Evolutionary conservation across 2,113 vertebrate species (phyloP), one percentile per base, ranked within the genome.

Genomic region (Albula goreensis): DNA sequence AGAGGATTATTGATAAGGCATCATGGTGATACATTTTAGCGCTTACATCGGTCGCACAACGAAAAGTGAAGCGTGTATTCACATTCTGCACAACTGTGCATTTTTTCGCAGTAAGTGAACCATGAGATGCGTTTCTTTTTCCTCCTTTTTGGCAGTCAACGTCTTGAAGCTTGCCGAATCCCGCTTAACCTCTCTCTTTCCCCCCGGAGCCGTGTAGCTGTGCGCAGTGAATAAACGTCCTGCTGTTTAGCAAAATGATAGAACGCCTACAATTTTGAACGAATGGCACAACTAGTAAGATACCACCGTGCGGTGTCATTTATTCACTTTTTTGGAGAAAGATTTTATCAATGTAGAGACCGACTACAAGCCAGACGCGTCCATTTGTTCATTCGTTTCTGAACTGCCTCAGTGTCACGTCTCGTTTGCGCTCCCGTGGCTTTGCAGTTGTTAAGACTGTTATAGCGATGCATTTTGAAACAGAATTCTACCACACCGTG

Each of bases 1-100:
- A n/a, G 83, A 84, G 0, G 17, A 66, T 66, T 66, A 66, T 66
- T 7, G 17, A 19, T 22, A 56, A 2, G 6, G 7, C 17, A 84
- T 78, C 25, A 15, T n/a, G 31, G 83, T 25, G 31, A 79, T 57
- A 31, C 74, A 56, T 52, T 85, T 79, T n/a, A 77, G 63, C 48
- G 17, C 17, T 81, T 51, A 51, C 2, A 52, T n/a, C 50, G 50
- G 19, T 1, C 66, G 48, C 83, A 60, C 50, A 77, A 17, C 4
- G 49, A 81, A 74, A 74, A 74, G 70, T 74, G 31, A 74, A 74
- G 70, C 31, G 31, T n/a, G 70, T n/a, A 74, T 74, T 74, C 10
- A 31, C 22, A 74, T 85, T 85, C 49, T 78, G 31, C 70, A 9
- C 77, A 85, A 74, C 52, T 85, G 51, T 51, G 70, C 50, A 78